Evolutionary conservation across 2,888 invertebrate species (phyloP), one percentile per base, ranked within the genome.

Genomic region (Clistopyga incitator): DNA sequence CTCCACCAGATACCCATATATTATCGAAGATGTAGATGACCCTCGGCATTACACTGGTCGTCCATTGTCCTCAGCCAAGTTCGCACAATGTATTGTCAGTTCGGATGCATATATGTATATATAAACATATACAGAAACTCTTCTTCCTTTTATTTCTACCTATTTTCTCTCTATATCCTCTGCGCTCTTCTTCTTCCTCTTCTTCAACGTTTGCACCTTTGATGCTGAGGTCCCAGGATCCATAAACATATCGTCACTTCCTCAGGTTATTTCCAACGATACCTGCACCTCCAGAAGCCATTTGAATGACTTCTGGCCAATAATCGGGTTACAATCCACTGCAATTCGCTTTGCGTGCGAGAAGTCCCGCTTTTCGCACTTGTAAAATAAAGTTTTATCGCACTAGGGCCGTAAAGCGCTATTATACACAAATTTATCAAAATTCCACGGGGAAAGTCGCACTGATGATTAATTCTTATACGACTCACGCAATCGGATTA

Each of bases 1-100:
- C 47, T n/a, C 47, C 34, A 74, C 34, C 20, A 59, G 74, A 74
- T 74, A 64, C 61, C 59, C 90, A 91, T 91, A 89, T 90, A 90
- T 91, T 88, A 90, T 87, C 86, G 89, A 89, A 92, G 91, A 91
- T 91, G 91, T 89, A 92, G 92, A 92, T 92, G 89, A 88, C 88
- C 87, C 88, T 84, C 71, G 84, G 88, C 86, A 89, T 88, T 88
- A 88, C 85, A 79, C 79, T 74, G 61, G 61, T 89, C 89, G 89
- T 89, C 89, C 91, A 92, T 92, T 92, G 92, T 91, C 88, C 90
- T 81, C 74, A 68, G 71, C 42, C 38, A 68, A 54, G 65, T 75
- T 70, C 54, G 81, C 76, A 65, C 78, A 80, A 45, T 54, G 70
- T 67, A 74, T 56, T 34, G 18, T 18, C 38, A 61, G 61, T 61